A percentile compares a stretch with the other conserved stretches of the same genome.
phyloP scores from a whole-genome alignment of 2,797 vertebrate genomes.

The Anabacerthia variegaticeps region DNA sequence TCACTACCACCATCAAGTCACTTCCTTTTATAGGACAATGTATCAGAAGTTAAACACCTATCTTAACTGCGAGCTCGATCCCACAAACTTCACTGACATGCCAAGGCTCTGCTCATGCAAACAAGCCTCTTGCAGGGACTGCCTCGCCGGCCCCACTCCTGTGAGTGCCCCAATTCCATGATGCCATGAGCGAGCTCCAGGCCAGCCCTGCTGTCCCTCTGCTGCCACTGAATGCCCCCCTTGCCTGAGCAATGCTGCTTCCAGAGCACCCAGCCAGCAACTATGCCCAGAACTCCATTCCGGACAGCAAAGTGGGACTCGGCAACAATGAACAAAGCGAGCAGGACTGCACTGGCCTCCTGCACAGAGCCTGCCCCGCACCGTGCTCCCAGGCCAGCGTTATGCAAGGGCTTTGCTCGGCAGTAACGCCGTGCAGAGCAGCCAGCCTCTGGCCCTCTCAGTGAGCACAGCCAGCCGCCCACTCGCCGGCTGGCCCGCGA shows the following conservation, averaged over 20 bases:
- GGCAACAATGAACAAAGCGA: not conserved
- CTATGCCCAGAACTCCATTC: not conserved
- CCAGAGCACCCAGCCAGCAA: not conserved
- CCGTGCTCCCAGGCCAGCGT: not conserved
- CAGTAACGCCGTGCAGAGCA: slow-evolving; percentile 74
- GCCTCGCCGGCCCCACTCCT: not conserved
- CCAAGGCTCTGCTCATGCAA: not conserved
- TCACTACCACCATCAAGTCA: not conserved
- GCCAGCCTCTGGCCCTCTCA: no score
- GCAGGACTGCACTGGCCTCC: not conserved
- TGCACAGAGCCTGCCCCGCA: not conserved
- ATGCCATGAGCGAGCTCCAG: not conserved
- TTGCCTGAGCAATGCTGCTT: not conserved
- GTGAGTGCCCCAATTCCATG: not conserved
- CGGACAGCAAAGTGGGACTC: not conserved
- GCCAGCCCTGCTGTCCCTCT: not conserved
- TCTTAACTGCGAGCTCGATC: not conserved
- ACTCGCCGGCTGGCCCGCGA: no score
- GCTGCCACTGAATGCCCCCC: not conserved
- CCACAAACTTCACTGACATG: not conserved
- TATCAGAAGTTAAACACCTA: not conserved
- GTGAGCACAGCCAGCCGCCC: no score
- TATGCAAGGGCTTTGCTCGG: slow-evolving; percentile 69
- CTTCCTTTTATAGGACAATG: not conserved
- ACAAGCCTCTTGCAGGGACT: not conserved